phyloP scores from a whole-genome alignment of 92 coral and sea anemone genomes.

The Parazoanthus darwini region DNA sequence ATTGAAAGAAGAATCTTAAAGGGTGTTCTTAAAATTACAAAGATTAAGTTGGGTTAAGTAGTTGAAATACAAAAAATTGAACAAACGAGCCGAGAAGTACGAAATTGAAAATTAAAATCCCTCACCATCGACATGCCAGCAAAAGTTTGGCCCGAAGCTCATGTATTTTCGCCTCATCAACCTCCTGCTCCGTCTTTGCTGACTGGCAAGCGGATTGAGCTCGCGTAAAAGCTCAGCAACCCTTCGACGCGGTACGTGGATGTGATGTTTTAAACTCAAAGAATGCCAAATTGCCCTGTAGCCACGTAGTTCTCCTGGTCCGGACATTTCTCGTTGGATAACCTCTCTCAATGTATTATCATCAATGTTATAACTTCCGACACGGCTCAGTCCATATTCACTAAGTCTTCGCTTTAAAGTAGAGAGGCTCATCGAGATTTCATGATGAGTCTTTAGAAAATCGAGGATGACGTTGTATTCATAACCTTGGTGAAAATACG shows the following conservation, averaged over 20 bases:
- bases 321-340: slow-evolving; percentile 30
- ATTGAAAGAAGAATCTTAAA: too few species aligned
- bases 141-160: slow-evolving; percentile 51
- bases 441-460: slow-evolving; percentile 37
- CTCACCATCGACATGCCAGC: slow-evolving; percentile 64
- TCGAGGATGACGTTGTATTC: slow-evolving; percentile 41
- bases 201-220: slow-evolving; percentile 42
- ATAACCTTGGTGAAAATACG: slow-evolving; percentile 51
- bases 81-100: too few species aligned
- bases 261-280: slow-evolving; percentile 41
- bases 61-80: too few species aligned
- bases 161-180: slow-evolving; percentile 42
- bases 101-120: too few species aligned
- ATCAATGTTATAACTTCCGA: slow-evolving; percentile 32
- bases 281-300: slow-evolving; percentile 57
- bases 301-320: slow-evolving; percentile 43
- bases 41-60: too few species aligned
- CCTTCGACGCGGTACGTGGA: slow-evolving; percentile 18
- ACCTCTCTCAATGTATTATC: slow-evolving; percentile 38
- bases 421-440: slow-evolving; percentile 45
- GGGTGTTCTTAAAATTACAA: too few species aligned
- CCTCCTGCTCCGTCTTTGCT: slow-evolving; percentile 39
- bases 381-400: slow-evolving; percentile 49
- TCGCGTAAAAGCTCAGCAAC: slow-evolving; percentile 50
- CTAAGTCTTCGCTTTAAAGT: slow-evolving; percentile 60